Base-by-base conservation (phyloP, 1,140 invertebrate species). In the Achroia grisella region DNA sequence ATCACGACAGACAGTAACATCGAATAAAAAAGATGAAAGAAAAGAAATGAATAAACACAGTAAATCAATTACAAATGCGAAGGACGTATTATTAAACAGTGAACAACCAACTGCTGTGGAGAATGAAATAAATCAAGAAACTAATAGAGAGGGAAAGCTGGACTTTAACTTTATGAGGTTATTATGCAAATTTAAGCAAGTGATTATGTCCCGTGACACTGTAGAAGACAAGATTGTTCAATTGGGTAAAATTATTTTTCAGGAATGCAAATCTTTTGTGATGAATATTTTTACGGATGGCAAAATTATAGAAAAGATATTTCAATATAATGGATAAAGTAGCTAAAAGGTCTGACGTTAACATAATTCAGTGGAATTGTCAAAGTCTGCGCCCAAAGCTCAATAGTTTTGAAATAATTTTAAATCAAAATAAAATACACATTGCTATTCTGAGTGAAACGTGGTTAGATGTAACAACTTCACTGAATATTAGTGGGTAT, bases 371-470 rank as follows among this genome's bases (percentile, higher is more conserved):
- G 29, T 58, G 46, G 47, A 49, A 58, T 35, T 6, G 36, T 8
- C 39, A 39, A 6, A 52, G 43, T 37, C 8, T 58, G 10, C n/a
- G 35, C 3, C 46, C 50, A 4, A 52, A 53, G 15, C 8, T 49
- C n/a, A 1, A n/a, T 17, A 11, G 31, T 14, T 52, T 53, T 39
- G n/a, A n/a, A n/a, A n/a, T n/a, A n/a, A n/a, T n/a, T n/a, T n/a
- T n/a, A n/a, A n/a, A n/a, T n/a, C n/a, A 39, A 37, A 44, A 59
- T 37, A 55, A 52, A 13, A 46, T 48, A 12, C 44, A 59, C 29
- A 48, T 59, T 10, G 48, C 55, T 5, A 33, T 53, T 32, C n/a
- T n/a, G n/a, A n/a, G n/a, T n/a, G n/a, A n/a, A n/a, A n/a, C n/a
- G n/a, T n/a, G n/a, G n/a, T n/a, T n/a, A n/a, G n/a, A n/a, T n/a